Evolutionary conservation across 2,113 vertebrate genomes (phyloP), one percentile per base, ranked within the genome.

Genomic region (Notarius quadriscutis): DNA sequence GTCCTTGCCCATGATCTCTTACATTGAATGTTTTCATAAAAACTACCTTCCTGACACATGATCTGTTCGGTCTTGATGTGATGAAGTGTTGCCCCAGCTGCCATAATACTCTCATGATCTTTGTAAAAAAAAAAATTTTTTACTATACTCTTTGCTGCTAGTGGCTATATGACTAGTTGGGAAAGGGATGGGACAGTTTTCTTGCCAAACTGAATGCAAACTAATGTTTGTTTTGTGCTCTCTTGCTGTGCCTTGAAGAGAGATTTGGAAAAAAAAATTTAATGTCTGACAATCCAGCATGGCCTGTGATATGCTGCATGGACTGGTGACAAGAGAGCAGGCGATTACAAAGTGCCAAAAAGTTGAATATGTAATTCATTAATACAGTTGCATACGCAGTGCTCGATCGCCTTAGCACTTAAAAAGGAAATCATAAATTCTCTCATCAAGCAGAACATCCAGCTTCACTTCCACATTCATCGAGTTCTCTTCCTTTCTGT

Each of bases 251-350:
- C 94, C 94, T 96, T 95, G 91, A 94, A 92, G 87, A 93, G 91
- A 81, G 72, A 81, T 89, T 88, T 88, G 81, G 84, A 57, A 72
- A n/a, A 83, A 88, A 25, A 62, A 12, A 53, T 2, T 22, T 17
- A 65, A 84, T 62, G 83, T 93, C 92, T 94, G 94, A 95, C 95
- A 95, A 95, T 95, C 95, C 93, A 94, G 94, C 94, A 95, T 94
- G 95, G 92, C 92, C 94, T 95, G 91, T 93, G 91, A 95, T 92
- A 94, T 94, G 95, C 95, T 94, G 93, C 94, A 95, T 95, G 95
- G 91, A 91, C 90, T 87, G 79, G 92, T 92, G 87, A 89, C 79
- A 89, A 83, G 85, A 63, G 84, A 91, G 86, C 72, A 57, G 86
- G 71, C 69, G 93, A 90, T 90, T 30, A 83, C 78, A 83, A 87